These are phyloP conservation scores for Sycophila sp. DNA, from an alignment of 1,140 invertebrate genomes.

Conservation along the genomic window DNA sequence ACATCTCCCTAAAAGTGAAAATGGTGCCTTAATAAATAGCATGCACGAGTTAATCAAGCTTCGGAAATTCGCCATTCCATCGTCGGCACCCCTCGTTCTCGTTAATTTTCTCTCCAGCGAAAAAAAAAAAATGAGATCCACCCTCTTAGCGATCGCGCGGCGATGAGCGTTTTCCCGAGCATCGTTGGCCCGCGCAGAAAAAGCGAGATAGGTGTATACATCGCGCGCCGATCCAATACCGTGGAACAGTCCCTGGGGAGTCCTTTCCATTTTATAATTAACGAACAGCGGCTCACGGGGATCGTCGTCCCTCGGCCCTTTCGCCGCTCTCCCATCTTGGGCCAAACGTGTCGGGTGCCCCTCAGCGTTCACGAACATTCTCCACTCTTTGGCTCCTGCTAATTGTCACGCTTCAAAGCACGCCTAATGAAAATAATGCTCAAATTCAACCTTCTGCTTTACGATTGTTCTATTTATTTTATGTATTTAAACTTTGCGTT, in stretches of 20 bases:
- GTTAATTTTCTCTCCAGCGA: background rate
- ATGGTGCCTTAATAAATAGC: constrained; percentile 14
- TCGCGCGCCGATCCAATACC: constrained; percentile 23
- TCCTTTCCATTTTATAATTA: constrained; percentile 41
- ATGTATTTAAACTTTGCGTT: too few species aligned
- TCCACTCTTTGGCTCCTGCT: constrained; percentile 4
- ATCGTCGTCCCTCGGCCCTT: background rate
- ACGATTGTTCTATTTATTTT: too few species aligned
- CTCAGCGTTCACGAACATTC: background rate
- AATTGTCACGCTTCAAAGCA: constrained; percentile 32
- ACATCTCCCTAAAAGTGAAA: too few species aligned
- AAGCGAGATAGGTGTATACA: background rate
- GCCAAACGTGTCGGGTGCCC: background rate
- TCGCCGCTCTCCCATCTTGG: constrained; percentile 8
- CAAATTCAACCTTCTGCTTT: too few species aligned
- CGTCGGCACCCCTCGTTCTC: too few species aligned
- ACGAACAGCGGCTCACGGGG: constrained; percentile 24
- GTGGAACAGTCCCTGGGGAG: constrained; percentile 28
- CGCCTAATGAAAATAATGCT: constrained; percentile 37
- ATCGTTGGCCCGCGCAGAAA: background rate
- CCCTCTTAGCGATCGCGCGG: background rate
- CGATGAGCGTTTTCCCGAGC: background rate
- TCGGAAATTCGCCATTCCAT: background rate
- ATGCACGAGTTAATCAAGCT: background rate
- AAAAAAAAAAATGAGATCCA: background rate